A percentile compares a stretch with the other conserved stretches of the same genome.
phyloP scores from a whole-genome alignment of 2,113 vertebrate species.

The Caranx ignobilis region DNA sequence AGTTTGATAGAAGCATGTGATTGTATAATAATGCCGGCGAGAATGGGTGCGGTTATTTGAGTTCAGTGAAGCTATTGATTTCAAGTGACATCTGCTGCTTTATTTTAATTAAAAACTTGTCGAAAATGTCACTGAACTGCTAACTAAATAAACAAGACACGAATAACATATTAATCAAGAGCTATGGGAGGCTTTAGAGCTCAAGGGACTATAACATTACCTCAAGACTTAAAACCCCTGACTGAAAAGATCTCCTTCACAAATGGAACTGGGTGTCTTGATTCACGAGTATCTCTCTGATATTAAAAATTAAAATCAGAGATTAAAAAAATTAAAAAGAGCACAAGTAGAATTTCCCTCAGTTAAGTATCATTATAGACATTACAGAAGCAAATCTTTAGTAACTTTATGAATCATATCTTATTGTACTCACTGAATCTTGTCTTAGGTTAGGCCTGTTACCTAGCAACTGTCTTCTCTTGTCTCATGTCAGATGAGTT shows the following conservation, averaged over 20 bases:
- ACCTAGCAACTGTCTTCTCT: too few relatives aligned
- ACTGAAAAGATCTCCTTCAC: background rate
- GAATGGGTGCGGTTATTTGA: background rate
- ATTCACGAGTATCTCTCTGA: too few relatives aligned
- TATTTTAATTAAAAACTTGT: background rate
- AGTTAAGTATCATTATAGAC: too few relatives aligned
- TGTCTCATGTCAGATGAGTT: too few relatives aligned
- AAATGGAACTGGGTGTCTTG: background rate
- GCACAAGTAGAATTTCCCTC: too few relatives aligned
- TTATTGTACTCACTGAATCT: too few relatives aligned
- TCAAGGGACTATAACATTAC: background rate
- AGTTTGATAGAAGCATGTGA: background rate
- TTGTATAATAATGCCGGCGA: background rate
- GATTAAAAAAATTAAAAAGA: too few relatives aligned
- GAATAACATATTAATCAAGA: background rate
- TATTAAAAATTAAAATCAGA: too few relatives aligned
- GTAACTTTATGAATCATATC: too few relatives aligned
- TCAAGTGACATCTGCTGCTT: background rate
- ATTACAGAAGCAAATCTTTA: too few relatives aligned
- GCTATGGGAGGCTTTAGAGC: background rate
- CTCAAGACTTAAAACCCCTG: background rate
- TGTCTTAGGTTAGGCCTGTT: too few relatives aligned
- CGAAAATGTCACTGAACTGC: background rate
- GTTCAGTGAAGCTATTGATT: background rate
- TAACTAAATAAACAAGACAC: background rate